Percentiles rank a stretch among this genome's conserved stretches.
These are phyloP conservation scores for Echinometra lucunter DNA, from an alignment of 53 echinoderm and acorn worm species.

Conservation along the genomic window DNA sequence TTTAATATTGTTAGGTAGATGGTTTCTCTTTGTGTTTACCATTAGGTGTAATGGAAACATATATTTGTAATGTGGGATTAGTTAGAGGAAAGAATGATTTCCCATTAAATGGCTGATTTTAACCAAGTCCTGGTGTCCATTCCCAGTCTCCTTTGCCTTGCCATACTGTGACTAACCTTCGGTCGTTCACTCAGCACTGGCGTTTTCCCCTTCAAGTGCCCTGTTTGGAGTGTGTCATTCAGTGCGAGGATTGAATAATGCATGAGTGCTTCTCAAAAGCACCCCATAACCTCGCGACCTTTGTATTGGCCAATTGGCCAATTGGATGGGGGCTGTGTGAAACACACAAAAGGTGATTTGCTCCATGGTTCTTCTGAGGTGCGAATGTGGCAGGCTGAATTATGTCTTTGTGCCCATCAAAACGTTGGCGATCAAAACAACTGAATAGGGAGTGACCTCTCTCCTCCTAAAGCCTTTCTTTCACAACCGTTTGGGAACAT, in stretches of 20 bases:
- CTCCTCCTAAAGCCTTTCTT: slow-evolving; percentile 53
- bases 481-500: slow-evolving; percentile 20
- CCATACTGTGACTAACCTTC: slow-evolving; percentile 43
- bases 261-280: slow-evolving; percentile 68
- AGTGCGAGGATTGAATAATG: slow-evolving; percentile 69
- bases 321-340: slow-evolving; percentile 63
- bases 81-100: background rate
- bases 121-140: slow-evolving; percentile 7
- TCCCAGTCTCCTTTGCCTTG: slow-evolving; percentile 38
- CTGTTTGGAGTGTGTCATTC: slow-evolving; percentile 69
- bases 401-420: slow-evolving; percentile 53
- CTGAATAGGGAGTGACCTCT: slow-evolving; percentile 65
- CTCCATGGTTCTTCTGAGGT: slow-evolving; percentile 44
- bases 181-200: slow-evolving; percentile 62
- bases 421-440: slow-evolving; percentile 60
- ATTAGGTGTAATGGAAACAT: slow-evolving; percentile 35
- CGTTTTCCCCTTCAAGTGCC: slow-evolving; percentile 50
- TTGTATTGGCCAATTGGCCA: slow-evolving; percentile 71
- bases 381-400: slow-evolving; percentile 63
- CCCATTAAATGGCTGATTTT: background rate
- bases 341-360: slow-evolving; percentile 67
- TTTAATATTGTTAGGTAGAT: background rate
- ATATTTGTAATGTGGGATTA: slow-evolving; percentile 24
- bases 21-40: background rate
- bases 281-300: slow-evolving; percentile 68